Conservation (phyloP, 2,797 vertebrate species). For the Hemibagrus guttatus region DNA sequence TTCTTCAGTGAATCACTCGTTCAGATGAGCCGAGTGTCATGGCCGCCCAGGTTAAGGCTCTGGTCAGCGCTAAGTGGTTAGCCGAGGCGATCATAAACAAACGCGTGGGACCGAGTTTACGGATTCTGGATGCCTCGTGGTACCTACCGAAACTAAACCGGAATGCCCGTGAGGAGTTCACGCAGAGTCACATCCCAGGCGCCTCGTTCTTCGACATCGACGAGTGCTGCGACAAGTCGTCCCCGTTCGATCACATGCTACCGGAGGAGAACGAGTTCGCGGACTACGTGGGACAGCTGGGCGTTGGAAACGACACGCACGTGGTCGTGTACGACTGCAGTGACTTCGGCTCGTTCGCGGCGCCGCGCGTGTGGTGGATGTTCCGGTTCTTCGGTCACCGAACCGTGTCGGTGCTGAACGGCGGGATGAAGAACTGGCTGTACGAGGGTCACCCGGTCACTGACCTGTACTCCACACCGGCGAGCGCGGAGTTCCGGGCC, state of each 20-base stretch:
- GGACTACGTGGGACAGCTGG: constrained; percentile 80
- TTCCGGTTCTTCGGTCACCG: constrained; percentile 90
- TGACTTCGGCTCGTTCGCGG: constrained; percentile 81
- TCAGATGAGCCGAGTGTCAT: constrained; percentile 63
- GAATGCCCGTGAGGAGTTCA: constrained; percentile 81
- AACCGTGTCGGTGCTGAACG: constrained; percentile 87
- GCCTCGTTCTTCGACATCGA: constrained; percentile 90
- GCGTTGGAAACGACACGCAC: constrained; percentile 85
- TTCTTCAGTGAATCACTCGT: not conserved
- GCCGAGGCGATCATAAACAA: constrained; percentile 75
- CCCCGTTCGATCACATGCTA: constrained; percentile 85
- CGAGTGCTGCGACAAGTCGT: constrained; percentile 79
- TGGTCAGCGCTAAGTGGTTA: constrained; percentile 87
- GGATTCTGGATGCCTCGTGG: constrained; percentile 88
- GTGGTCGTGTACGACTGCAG: constrained; percentile 94
- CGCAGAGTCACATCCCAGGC: constrained; percentile 83
- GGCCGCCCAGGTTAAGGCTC: constrained; percentile 77
- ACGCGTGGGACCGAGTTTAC: constrained; percentile 74
- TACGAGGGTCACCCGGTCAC: constrained; percentile 79
- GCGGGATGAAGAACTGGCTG: constrained; percentile 88
- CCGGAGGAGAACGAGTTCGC: constrained; percentile 80
- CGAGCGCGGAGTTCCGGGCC: constrained; percentile 72
- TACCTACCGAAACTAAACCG: constrained; percentile 82
- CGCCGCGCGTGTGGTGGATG: constrained; percentile 97
- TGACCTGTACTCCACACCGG: constrained; percentile 66